These are phyloP conservation scores for Tenualosa thibaudeaui DNA, from an alignment of 2,797 vertebrate species.

Conservation along the genomic window DNA sequence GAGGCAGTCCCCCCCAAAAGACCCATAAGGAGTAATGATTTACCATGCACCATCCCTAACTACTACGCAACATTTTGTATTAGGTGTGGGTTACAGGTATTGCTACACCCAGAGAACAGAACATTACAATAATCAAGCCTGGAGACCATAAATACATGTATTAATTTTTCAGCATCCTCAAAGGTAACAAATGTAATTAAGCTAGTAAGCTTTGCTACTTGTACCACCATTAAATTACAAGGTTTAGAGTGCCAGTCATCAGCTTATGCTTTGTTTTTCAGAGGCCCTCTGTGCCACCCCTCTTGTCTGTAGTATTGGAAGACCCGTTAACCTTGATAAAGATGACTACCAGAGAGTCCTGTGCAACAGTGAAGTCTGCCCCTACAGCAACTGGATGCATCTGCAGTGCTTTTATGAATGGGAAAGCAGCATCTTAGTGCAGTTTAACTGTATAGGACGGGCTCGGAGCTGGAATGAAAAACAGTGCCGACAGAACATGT, in stretches of 20 bases:
- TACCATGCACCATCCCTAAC: too few species aligned
- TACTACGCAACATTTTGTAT: too few species aligned
- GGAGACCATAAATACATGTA: too few species aligned
- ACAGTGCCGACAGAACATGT: slow-evolving; percentile 99
- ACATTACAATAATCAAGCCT: too few species aligned
- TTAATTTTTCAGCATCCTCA: too few species aligned
- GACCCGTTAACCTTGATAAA: slow-evolving; percentile 90
- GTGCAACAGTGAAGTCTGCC: slow-evolving; percentile 96
- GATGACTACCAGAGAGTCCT: slow-evolving; percentile 97
- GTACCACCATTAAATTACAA: too few species aligned
- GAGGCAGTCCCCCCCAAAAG: too few species aligned
- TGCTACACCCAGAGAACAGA: too few species aligned
- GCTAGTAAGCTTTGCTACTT: too few species aligned
- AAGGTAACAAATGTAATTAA: too few species aligned
- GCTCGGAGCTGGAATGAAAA: slow-evolving; percentile 99
- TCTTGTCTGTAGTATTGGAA: slow-evolving; percentile 87
- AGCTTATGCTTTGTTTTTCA: slow-evolving; percentile 61
- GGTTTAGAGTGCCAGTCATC: neutral
- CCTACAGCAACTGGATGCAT: slow-evolving; percentile 95
- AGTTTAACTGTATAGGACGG: slow-evolving; percentile 98
- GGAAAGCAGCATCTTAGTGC: slow-evolving; percentile 98
- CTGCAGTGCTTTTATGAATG: slow-evolving; percentile 98
- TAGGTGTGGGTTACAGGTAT: too few species aligned
- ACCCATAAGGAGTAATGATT: too few species aligned
- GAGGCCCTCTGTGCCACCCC: slow-evolving; percentile 92